Evolutionary conservation across 2,888 invertebrate species (phyloP).

Genomic region (Hirtodrosophila duncani): DNA sequence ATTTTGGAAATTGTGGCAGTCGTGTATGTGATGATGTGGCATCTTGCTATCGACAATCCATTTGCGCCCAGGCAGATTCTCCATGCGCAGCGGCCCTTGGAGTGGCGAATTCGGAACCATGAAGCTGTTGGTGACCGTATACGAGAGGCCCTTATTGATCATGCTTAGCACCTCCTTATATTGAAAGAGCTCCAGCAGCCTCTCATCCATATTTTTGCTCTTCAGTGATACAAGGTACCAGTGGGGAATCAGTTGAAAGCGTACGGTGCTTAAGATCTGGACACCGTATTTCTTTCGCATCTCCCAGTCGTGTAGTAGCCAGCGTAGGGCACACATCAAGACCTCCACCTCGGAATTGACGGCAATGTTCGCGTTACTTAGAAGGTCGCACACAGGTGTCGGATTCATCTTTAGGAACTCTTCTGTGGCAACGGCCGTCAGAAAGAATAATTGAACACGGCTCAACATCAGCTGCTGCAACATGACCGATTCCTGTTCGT

Average conservation of each 20-base stretch:
- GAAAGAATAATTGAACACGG: conserved; percentile 85
- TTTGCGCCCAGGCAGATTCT: not conserved
- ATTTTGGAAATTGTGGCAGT: conserved; percentile 27
- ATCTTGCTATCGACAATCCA: conserved; percentile 28
- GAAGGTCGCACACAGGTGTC: conserved; percentile 82
- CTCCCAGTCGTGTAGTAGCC: conserved; percentile 86
- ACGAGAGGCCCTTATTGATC: conserved; percentile 18
- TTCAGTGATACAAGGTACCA: conserved; percentile 88
- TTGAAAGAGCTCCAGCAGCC: conserved; percentile 19
- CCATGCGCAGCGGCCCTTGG: not conserved
- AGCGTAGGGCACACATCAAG: conserved; percentile 87
- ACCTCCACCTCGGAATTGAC: conserved; percentile 84
- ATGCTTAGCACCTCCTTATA: conserved; percentile 2
- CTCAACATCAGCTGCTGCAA: conserved; percentile 79
- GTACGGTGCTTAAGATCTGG: conserved; percentile 83
- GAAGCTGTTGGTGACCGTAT: conserved; percentile 15
- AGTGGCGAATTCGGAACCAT: conserved; percentile 1
- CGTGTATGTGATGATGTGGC: conserved; percentile 33
- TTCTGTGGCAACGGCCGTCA: conserved; percentile 85
- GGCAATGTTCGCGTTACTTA: conserved; percentile 85
- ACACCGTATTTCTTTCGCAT: conserved; percentile 80
- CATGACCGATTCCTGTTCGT: conserved; percentile 73
- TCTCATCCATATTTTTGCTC: conserved; percentile 83
- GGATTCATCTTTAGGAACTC: conserved; percentile 83
- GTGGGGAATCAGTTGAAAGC: conserved; percentile 87